These are phyloP conservation scores for Netelia fuscicornis DNA, from an alignment of 2,888 invertebrate genomes.

Conservation along the genomic window DNA sequence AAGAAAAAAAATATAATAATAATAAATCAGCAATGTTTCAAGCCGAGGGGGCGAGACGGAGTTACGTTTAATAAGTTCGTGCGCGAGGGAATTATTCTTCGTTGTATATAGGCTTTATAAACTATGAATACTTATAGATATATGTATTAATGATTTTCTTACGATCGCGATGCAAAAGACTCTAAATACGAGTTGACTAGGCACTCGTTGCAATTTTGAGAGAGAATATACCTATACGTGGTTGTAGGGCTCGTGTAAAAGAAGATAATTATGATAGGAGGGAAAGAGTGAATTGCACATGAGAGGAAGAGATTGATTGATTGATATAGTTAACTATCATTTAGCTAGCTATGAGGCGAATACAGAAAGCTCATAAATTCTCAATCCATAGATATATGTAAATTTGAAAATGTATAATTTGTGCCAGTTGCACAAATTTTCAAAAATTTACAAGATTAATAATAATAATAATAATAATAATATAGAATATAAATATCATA, in stretches of 20 bases:
- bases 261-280: conserved; percentile 12
- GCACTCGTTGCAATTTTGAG: conserved; percentile 56
- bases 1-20: conserved; percentile 73
- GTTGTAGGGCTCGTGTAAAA: conserved; percentile 23
- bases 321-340: no score
- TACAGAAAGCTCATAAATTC: no score
- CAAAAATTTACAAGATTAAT: no score
- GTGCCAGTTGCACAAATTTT: no score
- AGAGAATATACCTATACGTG: conserved; percentile 20
- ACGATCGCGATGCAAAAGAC: conserved; percentile 73
- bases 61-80: conserved; percentile 83
- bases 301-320: no score
- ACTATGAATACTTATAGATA: conserved; percentile 35
- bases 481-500: no score
- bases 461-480: no score
- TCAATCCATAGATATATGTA: no score
- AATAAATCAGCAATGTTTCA: conserved; percentile 82
- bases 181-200: conserved; percentile 46
- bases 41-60: conserved; percentile 69
- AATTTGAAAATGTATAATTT: no score
- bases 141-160: conserved; percentile 52
- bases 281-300: conserved; percentile 25
- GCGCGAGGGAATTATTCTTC: conserved; percentile 68
- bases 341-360: no score
- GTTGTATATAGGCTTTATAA: conserved; percentile 30